Evolutionary conservation across 2,113 vertebrate species (phyloP), one percentile per base, ranked within the genome.

Genomic region (Eulacestoma nigropectus): DNA sequence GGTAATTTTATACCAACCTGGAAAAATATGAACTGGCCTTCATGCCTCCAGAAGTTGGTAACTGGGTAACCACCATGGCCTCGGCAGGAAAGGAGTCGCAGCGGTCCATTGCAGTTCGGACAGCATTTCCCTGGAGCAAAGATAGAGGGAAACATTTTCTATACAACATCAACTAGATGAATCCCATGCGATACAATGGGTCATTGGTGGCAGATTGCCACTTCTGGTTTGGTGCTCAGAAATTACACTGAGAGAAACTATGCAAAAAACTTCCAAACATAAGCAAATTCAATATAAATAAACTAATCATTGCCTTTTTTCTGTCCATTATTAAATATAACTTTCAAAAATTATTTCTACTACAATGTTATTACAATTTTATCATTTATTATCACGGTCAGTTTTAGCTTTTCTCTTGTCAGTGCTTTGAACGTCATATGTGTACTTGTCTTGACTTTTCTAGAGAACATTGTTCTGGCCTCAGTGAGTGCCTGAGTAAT

Each of bases 11-110:
- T 78, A 76, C 96, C 49, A 70, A 98, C 98, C 98, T 98, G 98
- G 96, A 98, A 98, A 97, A 98, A 98, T 93, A 98, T 98, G 91
- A 98, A 98, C 70, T 90, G 96, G 55, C 98, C 98, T 19, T 98
- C 98, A 4, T 98, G 98, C 63, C 98, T 98, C 98, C 98, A 98
- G 93, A 98, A 98, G 83, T 98, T 98, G 95, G 98, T 98, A 86
- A 98, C 98, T 1, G 98, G 98, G 76, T 98, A 98, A 33, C 98
- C 98, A 26, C 98, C 98, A 1, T 98, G 98, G 53, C 98, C 98
- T 75, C 98, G 94, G 85, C 98, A 98, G 29, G 98, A 97, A 67
- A 98, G 96, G 14, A 98, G 97, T 60, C 57, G 96, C 92, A 98
- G 94, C 4, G 98, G 96, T 10, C 98, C 98, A 0, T 37, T 97